Evolutionary conservation across 2,113 vertebrate species (phyloP), one percentile per base, ranked within the genome.

Genomic region (Petrocephalus zakoni): DNA sequence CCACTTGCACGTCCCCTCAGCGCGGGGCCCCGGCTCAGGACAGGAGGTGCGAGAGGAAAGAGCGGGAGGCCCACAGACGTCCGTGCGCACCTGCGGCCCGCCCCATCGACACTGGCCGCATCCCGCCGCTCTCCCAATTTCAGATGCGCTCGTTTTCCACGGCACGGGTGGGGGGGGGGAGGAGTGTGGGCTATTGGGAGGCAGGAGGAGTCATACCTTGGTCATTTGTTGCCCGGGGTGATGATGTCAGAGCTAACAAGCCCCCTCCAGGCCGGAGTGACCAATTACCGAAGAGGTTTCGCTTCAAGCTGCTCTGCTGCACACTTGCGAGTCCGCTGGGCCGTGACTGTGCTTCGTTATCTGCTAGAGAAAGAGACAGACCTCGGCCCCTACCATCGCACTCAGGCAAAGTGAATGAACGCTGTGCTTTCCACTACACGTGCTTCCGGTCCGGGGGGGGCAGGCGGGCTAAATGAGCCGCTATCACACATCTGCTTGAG

Each of bases 41-140:
- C 10, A 49, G 87, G 87, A 51, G 64, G 47, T 25, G 1, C 86
- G 42, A 46, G 61, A 37, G 11, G 29, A n/a, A 21, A 75, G 56
- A 56, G n/a, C 34, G 86, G 42, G 82, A 25, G 49, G 68, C 87
- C 87, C 89, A 68, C 90, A 90, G 92, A 91, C 90, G 91, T 91
- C 90, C 58, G 75, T 17, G 85, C 56, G 47, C 68, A 89, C 86
- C 56, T 21, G 53, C 15, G 86, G 82, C 51, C 55, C 58, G 78
- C 78, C 87, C 51, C 85, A 29, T 68, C 61, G 61, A 81, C 83
- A 82, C 47, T 5, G 46, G 42, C 53, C 90, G 90, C 90, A 86
- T 91, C 92, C 91, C 91, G 90, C 91, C 91, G 90, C 90, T 92
- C 88, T 51, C 7, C 5, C 91, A 91, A 93, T 92, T 91, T 90